phyloP scores from a whole-genome alignment of 1,140 invertebrate species.

The Aphis craccivora region DNA sequence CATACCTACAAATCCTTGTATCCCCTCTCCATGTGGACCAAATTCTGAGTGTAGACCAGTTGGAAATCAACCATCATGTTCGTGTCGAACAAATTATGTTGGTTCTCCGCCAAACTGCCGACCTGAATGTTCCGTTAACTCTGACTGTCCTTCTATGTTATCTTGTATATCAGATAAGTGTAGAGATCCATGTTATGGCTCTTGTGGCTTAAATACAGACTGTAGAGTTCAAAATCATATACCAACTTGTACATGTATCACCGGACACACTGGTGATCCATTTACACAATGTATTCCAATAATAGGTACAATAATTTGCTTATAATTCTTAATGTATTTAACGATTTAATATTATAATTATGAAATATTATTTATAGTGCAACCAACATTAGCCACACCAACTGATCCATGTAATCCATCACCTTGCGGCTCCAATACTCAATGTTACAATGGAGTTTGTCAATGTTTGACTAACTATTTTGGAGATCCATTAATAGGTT shows the following conservation, averaged over 20 bases:
- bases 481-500: constrained; percentile 73
- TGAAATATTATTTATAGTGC: constrained; percentile 41
- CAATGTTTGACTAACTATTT: constrained; percentile 78
- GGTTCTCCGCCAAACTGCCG: constrained; percentile 69
- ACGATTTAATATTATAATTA: not conserved
- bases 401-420: constrained; percentile 79
- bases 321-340: not conserved
- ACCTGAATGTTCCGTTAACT: constrained; percentile 69
- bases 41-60: constrained; percentile 66
- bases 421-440: constrained; percentile 79
- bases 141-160: constrained; percentile 67
- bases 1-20: constrained; percentile 61
- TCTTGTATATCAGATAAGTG: constrained; percentile 73
- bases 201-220: constrained; percentile 74
- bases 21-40: constrained; percentile 66
- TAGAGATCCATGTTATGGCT: constrained; percentile 74
- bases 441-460: constrained; percentile 77
- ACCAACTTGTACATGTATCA: constrained; percentile 74
- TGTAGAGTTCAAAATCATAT: constrained; percentile 81
- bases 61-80: constrained; percentile 68
- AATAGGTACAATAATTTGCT: constrained; percentile 60
- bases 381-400: constrained; percentile 26
- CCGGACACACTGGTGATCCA: constrained; percentile 73
- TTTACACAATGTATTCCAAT: constrained; percentile 65
- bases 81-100: constrained; percentile 68